phyloP scores from a whole-genome alignment of 2,797 vertebrate genomes.

The Eulemur rubriventer region DNA sequence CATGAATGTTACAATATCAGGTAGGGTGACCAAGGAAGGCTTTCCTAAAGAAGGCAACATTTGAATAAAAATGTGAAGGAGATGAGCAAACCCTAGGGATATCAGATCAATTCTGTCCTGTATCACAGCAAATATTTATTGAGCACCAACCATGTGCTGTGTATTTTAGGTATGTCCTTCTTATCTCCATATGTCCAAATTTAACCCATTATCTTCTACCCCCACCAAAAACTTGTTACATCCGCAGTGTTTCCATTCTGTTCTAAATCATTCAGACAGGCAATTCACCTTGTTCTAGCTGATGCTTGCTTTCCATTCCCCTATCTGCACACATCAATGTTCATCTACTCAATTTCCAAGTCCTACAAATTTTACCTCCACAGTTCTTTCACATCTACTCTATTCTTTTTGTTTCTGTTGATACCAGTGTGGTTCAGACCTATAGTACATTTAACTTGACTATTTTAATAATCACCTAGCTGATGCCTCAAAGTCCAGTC shows the following conservation, averaged over 20 bases:
- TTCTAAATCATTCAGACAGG: neutral
- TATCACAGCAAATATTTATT: neutral
- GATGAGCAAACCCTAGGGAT: neutral
- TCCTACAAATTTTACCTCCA: neutral
- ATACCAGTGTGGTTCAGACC: neutral
- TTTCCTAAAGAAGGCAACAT: neutral
- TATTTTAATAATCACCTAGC: neutral
- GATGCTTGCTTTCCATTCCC: neutral
- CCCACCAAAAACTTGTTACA: neutral
- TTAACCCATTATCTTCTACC: neutral
- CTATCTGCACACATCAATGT: neutral
- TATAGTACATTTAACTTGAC: neutral
- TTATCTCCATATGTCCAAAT: neutral
- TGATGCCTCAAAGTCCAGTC: neutral
- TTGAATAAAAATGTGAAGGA: neutral
- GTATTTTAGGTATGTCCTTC: neutral
- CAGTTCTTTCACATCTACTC: neutral
- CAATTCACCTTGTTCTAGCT: neutral
- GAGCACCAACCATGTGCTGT: neutral
- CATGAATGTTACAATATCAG: neutral
- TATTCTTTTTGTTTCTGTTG: neutral
- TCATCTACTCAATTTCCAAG: neutral
- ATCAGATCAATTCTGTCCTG: neutral
- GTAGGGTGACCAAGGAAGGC: neutral
- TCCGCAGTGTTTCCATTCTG: neutral